These are phyloP conservation scores for Chionis minor DNA, from an alignment of 2,113 vertebrate species.

Conservation along the genomic window DNA sequence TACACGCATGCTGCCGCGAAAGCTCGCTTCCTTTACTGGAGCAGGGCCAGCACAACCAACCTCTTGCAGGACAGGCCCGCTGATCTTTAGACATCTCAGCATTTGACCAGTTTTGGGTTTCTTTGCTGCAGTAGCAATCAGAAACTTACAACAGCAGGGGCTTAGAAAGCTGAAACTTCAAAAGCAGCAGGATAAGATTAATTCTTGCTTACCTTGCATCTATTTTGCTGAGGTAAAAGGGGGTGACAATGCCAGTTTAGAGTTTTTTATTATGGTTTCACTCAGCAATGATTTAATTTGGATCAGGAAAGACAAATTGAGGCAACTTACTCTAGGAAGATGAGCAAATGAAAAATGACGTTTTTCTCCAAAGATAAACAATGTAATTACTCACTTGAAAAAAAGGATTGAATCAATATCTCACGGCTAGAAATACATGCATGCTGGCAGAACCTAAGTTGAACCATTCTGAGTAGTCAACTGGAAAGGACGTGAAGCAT, in stretches of 20 bases:
- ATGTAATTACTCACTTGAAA: constrained; percentile 10
- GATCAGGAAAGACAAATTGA: neutral
- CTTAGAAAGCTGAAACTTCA: neutral
- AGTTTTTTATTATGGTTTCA: neutral
- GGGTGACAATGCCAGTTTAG: neutral
- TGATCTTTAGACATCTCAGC: neutral
- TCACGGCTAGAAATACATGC: neutral
- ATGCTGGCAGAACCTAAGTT: neutral
- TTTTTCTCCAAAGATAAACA: neutral
- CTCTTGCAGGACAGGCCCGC: neutral
- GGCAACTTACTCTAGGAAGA: constrained; percentile 9
- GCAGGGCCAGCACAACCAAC: neutral
- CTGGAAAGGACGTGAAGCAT: neutral
- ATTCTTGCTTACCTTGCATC: neutral
- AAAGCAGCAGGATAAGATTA: neutral
- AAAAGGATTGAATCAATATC: constrained; percentile 19
- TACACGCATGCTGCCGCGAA: neutral
- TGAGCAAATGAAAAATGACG: constrained; percentile 15
- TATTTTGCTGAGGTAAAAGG: neutral
- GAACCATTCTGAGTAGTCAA: neutral
- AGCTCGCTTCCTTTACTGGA: neutral
- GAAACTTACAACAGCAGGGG: neutral
- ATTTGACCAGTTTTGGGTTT: neutral
- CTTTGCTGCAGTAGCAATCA: neutral
- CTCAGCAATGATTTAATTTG: neutral